These are phyloP conservation scores for Drosophila malerkotliana DNA, from an alignment of 1,140 invertebrate genomes.

Conservation along the genomic window DNA sequence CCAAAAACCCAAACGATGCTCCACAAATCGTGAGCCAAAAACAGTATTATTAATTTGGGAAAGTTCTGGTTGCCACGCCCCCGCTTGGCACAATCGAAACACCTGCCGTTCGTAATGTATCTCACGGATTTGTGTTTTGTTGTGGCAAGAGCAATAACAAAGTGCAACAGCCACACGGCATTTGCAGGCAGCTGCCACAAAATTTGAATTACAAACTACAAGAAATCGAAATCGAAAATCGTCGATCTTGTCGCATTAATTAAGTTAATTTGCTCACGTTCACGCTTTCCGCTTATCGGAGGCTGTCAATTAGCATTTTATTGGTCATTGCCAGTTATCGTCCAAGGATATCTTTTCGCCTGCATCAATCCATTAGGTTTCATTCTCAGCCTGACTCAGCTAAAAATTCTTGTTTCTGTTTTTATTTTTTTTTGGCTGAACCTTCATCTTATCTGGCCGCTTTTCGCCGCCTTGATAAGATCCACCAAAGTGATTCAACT, in stretches of 20 bases:
- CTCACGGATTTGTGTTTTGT: conserved; percentile 1
- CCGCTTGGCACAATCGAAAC: conserved; percentile 11
- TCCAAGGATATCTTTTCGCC: conserved; percentile 30
- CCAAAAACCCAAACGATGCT: conserved; percentile 44
- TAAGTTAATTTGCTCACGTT: conserved; percentile 70
- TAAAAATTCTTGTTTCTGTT: conserved; percentile 5
- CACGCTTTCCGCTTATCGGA: conserved; percentile 63
- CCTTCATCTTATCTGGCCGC: conserved; percentile 4
- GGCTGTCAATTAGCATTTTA: conserved; percentile 58
- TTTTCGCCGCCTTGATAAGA: conserved; percentile 17
- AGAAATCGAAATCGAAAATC: conserved; percentile 10
- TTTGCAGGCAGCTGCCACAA: conserved; percentile 52
- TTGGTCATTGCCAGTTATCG: conserved; percentile 29
- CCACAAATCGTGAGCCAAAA: conserved; percentile 30
- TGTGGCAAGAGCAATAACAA: conserved; percentile 32
- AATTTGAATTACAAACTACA: conserved; percentile 70
- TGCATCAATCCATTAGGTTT: conserved; percentile 1
- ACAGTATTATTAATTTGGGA: conserved; percentile 78
- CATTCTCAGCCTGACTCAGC: conserved; percentile 17
- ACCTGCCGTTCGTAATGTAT: conserved; percentile 41
- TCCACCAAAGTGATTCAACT: conserved; percentile 33
- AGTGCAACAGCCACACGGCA: conserved; percentile 38
- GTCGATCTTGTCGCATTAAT: conserved; percentile 70
- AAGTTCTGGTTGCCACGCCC: conserved; percentile 73
- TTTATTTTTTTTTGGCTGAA: not conserved